Evolutionary conservation across 2,797 vertebrate species (phyloP).

Genomic region (Fistularia tabacaria): DNA sequence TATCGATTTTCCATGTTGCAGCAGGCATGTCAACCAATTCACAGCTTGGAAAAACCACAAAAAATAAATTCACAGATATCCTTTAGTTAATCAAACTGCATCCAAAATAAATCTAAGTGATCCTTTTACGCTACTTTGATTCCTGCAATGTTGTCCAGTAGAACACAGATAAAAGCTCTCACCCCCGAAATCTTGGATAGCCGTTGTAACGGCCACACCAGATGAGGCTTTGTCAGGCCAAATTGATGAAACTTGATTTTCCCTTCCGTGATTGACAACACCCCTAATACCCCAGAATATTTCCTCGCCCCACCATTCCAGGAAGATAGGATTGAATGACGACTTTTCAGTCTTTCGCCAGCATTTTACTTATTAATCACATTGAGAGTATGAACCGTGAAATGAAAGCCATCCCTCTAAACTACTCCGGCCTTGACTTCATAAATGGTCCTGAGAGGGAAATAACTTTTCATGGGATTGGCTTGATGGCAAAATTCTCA

Average conservation of each 20-base stretch:
- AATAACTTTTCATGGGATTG: constrained; percentile 71
- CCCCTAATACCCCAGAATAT: constrained; percentile 48
- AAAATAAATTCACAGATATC: too few species aligned
- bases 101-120: too few species aligned
- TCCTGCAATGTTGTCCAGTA: too few species aligned
- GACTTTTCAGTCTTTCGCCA: constrained; percentile 66
- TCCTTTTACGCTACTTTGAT: too few species aligned
- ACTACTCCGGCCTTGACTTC: constrained; percentile 72
- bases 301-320: constrained; percentile 44
- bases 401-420: constrained; percentile 77
- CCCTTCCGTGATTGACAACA: constrained; percentile 64
- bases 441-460: constrained; percentile 68
- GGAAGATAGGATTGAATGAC: constrained; percentile 67
- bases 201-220: constrained; percentile 15
- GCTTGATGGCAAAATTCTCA: constrained; percentile 57
- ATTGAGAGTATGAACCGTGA: constrained; percentile 79
- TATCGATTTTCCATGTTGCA: too few species aligned
- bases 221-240: constrained; percentile 51
- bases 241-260: constrained; percentile 53
- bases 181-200: not conserved
- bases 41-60: too few species aligned
- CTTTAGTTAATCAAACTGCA: too few species aligned
- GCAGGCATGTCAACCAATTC: too few species aligned
- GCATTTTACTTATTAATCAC: constrained; percentile 81
- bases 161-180: not conserved